Conservation (phyloP, 2,888 invertebrate species). For the Marasmarcha lunaedactyla region DNA sequence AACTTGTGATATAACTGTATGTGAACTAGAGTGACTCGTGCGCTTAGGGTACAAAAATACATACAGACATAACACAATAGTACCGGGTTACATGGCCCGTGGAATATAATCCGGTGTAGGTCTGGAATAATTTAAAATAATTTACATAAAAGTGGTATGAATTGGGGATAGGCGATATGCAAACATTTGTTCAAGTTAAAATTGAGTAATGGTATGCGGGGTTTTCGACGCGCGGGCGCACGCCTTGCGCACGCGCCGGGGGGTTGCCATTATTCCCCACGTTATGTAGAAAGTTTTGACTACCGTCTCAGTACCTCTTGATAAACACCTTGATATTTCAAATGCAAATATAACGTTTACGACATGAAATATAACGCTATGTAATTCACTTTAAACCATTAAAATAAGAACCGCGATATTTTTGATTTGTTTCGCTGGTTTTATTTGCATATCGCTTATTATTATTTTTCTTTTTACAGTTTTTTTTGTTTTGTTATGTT, state of each 20-base stretch:
- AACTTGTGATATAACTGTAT: slow-evolving; percentile 68
- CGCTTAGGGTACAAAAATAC: slow-evolving; percentile 49
- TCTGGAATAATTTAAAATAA: slow-evolving; percentile 45
- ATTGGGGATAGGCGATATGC: slow-evolving; percentile 67
- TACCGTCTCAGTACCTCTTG: slow-evolving; percentile 34
- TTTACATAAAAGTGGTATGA: slow-evolving; percentile 63
- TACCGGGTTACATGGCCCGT: slow-evolving; percentile 12
- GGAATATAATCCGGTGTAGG: slow-evolving; percentile 59
- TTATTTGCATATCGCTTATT: slow-evolving; percentile 64
- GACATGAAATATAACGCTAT: slow-evolving; percentile 20
- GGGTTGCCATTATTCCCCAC: slow-evolving; percentile 37
- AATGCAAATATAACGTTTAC: slow-evolving; percentile 47
- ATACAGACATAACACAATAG: slow-evolving; percentile 61
- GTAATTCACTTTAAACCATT: slow-evolving; percentile 28
- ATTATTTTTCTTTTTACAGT: slow-evolving; percentile 31
- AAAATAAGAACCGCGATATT: neutral
- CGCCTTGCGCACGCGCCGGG: slow-evolving; percentile 28
- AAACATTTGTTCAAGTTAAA: slow-evolving; percentile 62
- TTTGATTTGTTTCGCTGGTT: slow-evolving; percentile 14
- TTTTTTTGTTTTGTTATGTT: slow-evolving; percentile 56
- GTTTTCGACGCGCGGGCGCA: slow-evolving; percentile 20
- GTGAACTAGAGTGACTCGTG: slow-evolving; percentile 46
- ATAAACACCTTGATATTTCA: slow-evolving; percentile 39
- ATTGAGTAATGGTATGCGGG: slow-evolving; percentile 28
- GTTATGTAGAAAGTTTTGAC: slow-evolving; percentile 41